Evolutionary conservation across 2,113 vertebrate genomes (phyloP).

Genomic region (Symphodus melops): DNA sequence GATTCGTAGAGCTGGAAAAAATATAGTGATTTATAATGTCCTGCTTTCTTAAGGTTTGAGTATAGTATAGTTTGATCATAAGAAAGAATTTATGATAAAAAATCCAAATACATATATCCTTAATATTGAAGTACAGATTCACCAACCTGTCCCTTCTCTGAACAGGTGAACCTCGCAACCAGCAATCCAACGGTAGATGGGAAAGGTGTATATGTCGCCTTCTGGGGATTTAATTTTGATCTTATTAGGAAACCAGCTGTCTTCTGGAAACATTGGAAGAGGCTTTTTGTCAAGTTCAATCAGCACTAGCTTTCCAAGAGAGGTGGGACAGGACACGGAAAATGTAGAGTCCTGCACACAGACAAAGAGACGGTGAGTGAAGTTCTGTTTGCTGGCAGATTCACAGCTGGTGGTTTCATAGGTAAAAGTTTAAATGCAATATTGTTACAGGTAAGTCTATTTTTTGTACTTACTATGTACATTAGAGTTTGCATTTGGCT

Average conservation of each 20-base stretch:
- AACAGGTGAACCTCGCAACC: constrained; percentile 21
- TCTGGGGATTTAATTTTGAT: constrained; percentile 38
- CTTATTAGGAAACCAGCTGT: constrained; percentile 52
- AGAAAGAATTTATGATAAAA: too few species aligned
- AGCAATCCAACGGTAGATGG: constrained; percentile 43
- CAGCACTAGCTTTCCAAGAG: constrained; percentile 35
- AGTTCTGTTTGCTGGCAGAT: too few species aligned
- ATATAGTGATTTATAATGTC: neutral
- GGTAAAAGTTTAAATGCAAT: too few species aligned
- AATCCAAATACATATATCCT: too few species aligned
- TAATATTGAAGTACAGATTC: neutral
- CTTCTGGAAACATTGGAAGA: constrained; percentile 18
- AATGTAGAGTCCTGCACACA: constrained; percentile 1
- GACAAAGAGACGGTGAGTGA: neutral
- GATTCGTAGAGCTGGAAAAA: neutral
- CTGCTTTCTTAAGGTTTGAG: neutral
- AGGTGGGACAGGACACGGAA: constrained; percentile 3
- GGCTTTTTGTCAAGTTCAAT: constrained; percentile 37
- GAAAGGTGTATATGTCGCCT: constrained; percentile 36
- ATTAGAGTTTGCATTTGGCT: too few species aligned
- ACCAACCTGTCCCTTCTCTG: constrained; percentile 29
- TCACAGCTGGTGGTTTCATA: too few species aligned
- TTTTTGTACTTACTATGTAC: too few species aligned
- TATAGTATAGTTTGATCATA: too few species aligned
- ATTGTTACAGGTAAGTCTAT: too few species aligned